These are phyloP conservation scores for Callospermophilus lateralis DNA, from an alignment of 2,113 vertebrate genomes.

Conservation along the genomic window DNA sequence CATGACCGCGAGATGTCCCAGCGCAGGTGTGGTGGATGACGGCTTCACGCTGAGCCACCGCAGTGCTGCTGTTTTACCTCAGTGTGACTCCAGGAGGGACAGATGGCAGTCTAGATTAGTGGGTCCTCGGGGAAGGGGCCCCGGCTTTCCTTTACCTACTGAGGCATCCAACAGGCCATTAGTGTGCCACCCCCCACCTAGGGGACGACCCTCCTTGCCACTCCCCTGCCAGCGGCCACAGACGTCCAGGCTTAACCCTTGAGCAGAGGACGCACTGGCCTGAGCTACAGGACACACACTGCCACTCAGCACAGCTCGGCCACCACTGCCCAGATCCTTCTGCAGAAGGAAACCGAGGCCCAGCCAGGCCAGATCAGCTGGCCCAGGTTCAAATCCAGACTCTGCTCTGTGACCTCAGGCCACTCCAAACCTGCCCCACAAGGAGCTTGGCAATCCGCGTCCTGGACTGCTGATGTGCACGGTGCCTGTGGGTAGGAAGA, in stretches of 20 bases:
- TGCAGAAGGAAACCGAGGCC: accelerated
- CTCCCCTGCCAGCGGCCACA: neutral
- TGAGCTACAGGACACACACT: accelerated
- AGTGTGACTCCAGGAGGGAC: neutral
- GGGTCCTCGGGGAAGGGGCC: neutral
- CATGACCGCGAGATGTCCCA: neutral
- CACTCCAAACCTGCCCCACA: neutral
- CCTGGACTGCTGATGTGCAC: accelerated
- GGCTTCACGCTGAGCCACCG: neutral
- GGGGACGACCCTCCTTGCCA: neutral
- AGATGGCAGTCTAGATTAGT: neutral
- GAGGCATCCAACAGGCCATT: neutral
- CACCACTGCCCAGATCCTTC: neutral
- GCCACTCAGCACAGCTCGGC: accelerated
- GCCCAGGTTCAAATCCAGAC: neutral
- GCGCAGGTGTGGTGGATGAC: neutral
- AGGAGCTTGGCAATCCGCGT: neutral
- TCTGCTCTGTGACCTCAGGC: neutral
- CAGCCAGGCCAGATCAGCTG: neutral
- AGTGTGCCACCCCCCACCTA: neutral
- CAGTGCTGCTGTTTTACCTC: accelerated
- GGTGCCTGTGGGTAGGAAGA: accelerated
- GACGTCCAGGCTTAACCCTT: neutral
- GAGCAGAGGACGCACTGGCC: neutral
- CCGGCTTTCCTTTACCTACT: neutral